Evolutionary conservation across 2,113 vertebrate genomes (phyloP).

Genomic region (Callipepla squamata): DNA sequence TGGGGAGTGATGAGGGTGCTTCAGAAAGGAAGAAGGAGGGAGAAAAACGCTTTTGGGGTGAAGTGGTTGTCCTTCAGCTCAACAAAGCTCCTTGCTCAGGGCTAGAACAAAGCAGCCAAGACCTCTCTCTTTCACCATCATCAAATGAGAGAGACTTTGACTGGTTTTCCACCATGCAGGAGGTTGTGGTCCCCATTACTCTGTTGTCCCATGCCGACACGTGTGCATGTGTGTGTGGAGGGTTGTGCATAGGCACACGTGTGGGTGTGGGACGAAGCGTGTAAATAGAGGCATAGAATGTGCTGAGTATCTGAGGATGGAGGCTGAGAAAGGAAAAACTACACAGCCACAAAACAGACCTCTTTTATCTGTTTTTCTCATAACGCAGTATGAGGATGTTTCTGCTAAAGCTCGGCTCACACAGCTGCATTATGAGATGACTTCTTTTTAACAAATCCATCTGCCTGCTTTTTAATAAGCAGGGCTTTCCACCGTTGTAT

Average conservation of each 20-base stretch:
- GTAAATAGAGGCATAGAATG: neutral
- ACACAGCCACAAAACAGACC: constrained; percentile 19
- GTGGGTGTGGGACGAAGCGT: neutral
- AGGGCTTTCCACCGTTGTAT: constrained; percentile 68
- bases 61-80: constrained; percentile 33
- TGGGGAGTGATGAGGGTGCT: constrained; percentile 13
- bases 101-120: neutral
- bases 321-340: constrained; percentile 45
- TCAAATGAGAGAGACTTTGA: neutral
- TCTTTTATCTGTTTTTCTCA: constrained; percentile 59
- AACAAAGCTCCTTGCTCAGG: neutral
- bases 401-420: constrained; percentile 54
- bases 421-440: constrained; percentile 61
- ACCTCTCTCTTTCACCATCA: neutral
- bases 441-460: constrained; percentile 70
- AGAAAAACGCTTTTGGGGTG: constrained; percentile 20
- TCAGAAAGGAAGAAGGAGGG: constrained; percentile 30
- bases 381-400: constrained; percentile 55
- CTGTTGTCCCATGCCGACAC: neutral
- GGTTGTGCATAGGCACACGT: neutral
- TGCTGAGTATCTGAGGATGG: neutral
- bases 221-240: neutral
- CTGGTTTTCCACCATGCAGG: rapidly evolving
- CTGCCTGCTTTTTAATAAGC: constrained; percentile 72
- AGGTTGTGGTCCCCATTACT: neutral